These are phyloP conservation scores for Cynopterus brachyotis DNA, from an alignment of 2,113 vertebrate genomes.

Conservation along the genomic window DNA sequence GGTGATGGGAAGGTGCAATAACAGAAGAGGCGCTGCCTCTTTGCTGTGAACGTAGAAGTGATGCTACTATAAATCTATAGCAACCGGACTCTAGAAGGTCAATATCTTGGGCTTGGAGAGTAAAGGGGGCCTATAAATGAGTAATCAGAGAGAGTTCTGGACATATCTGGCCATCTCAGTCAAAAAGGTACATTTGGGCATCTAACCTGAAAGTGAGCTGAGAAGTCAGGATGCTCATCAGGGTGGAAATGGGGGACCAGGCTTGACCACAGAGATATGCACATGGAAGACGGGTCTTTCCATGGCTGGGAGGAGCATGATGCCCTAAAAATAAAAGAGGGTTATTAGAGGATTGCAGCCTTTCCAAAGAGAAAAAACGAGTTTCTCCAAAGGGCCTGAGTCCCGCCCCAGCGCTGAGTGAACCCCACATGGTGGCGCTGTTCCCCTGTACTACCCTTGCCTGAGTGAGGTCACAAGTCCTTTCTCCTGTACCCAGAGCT, in stretches of 20 bases:
- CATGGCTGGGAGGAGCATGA: neutral
- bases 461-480: neutral
- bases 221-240: neutral
- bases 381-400: neutral
- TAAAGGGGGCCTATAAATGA: neutral
- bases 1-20: neutral
- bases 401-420: rapidly evolving
- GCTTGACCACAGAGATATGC: neutral
- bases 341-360: neutral
- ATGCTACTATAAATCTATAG: neutral
- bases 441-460: neutral
- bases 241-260: neutral
- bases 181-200: neutral
- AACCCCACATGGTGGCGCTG: neutral
- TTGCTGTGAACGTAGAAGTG: neutral
- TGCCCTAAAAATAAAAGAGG: neutral
- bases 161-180: neutral
- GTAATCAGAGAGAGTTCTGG: neutral
- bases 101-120: neutral
- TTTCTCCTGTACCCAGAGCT: neutral
- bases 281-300: neutral
- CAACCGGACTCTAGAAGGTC: neutral
- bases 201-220: neutral
- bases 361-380: neutral
- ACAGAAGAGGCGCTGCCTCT: neutral